phyloP scores from a whole-genome alignment of 1,140 invertebrate genomes.

The Philotrypesis tridentata region DNA sequence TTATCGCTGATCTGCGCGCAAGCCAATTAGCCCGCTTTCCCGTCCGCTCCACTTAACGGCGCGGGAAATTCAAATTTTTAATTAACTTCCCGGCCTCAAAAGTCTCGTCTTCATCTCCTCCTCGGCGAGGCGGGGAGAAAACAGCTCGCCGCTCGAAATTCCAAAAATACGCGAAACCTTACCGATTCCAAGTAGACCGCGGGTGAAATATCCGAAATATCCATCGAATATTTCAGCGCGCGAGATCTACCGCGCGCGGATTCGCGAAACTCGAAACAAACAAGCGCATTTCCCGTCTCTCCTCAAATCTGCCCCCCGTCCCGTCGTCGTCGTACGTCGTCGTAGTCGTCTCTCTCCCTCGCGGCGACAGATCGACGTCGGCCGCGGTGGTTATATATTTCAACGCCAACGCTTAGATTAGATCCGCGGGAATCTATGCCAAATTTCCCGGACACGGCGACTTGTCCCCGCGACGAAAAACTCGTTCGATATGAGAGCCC shows the following conservation, averaged over 20 bases:
- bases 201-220: not conserved
- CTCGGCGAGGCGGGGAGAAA: too few species aligned
- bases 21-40: too few species aligned
- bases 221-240: not conserved
- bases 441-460: slow-evolving; percentile 12
- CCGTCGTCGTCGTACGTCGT: not conserved
- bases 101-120: too few species aligned
- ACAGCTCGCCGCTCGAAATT: too few species aligned
- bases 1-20: too few species aligned
- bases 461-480: not conserved
- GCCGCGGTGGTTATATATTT: slow-evolving; percentile 5
- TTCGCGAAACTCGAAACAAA: not conserved
- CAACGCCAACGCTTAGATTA: slow-evolving; percentile 13
- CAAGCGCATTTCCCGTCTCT: not conserved
- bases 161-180: not conserved
- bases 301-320: not conserved
- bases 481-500: not conserved
- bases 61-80: too few species aligned
- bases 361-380: slow-evolving; percentile 31
- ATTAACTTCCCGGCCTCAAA: too few species aligned
- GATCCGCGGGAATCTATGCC: not conserved
- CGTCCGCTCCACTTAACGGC: too few species aligned
- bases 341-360: not conserved
- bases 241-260: not conserved
- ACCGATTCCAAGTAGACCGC: not conserved